These are phyloP conservation scores for Aleiodes alternator DNA, from an alignment of 2,888 invertebrate species.

Conservation along the genomic window DNA sequence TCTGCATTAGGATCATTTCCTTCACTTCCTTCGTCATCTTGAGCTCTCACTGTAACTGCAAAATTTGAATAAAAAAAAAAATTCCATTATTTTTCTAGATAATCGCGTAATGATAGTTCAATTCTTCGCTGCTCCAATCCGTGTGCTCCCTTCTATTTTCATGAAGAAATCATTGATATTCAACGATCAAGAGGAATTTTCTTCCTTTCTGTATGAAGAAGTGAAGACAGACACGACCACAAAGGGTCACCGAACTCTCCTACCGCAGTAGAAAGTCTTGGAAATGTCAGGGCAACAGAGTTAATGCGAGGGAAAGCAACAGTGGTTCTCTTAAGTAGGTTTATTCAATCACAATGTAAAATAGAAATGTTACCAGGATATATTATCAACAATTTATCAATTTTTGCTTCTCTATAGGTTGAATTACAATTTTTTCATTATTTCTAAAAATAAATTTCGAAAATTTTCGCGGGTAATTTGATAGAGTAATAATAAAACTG, in stretches of 20 bases:
- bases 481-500: too few species aligned
- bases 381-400: too few species aligned
- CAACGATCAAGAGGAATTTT: not conserved
- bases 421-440: too few species aligned
- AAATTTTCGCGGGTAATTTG: too few species aligned
- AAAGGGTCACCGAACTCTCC: constrained; percentile 68
- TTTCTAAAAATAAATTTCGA: too few species aligned
- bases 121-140: too few species aligned
- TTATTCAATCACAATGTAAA: constrained; percentile 36
- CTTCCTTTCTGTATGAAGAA: constrained; percentile 27
- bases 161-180: not conserved
- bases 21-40: constrained; percentile 81
- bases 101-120: not conserved
- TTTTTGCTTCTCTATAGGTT: too few species aligned
- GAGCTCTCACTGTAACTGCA: constrained; percentile 77
- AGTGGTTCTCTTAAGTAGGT: constrained; percentile 66
- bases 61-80: too few species aligned
- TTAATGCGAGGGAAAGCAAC: constrained; percentile 65
- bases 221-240: constrained; percentile 46
- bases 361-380: too few species aligned
- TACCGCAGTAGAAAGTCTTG: constrained; percentile 73
- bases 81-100: not conserved
- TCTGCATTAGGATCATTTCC: constrained; percentile 83
- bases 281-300: constrained; percentile 70
- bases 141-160: too few species aligned